These are phyloP conservation scores for Eurypyga helias DNA, from an alignment of 2,113 vertebrate species.

Conservation along the genomic window DNA sequence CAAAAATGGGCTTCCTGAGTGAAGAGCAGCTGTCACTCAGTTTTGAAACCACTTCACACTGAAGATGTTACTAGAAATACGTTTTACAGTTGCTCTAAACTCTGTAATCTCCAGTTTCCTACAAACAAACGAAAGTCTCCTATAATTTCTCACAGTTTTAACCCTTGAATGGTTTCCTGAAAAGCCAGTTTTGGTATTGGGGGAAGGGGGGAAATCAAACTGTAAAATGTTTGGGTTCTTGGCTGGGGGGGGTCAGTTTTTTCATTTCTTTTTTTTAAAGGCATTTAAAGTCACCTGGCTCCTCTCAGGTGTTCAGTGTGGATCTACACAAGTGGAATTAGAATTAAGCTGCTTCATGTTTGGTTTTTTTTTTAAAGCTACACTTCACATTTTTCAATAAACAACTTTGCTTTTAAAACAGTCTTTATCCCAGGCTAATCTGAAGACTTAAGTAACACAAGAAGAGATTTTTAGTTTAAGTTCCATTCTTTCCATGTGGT, in stretches of 20 bases:
- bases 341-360: conserved; percentile 16
- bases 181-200: not conserved
- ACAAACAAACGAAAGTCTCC: not conserved
- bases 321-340: not conserved
- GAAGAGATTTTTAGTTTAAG: not conserved
- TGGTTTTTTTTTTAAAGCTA: not conserved
- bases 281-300: not conserved
- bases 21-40: not conserved
- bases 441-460: not conserved
- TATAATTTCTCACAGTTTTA: not conserved
- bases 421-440: not conserved
- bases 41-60: not conserved
- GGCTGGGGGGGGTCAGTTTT: not conserved
- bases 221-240: not conserved
- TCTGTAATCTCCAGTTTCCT: not conserved
- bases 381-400: not conserved
- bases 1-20: not conserved
- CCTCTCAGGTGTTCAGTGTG: not conserved
- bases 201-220: not conserved
- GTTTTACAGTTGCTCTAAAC: not conserved
- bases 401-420: not conserved
- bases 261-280: not conserved
- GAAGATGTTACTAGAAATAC: not conserved
- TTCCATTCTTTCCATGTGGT: not conserved
- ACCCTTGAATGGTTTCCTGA: not conserved